Evolutionary conservation across 2,797 vertebrate species (phyloP), one percentile per base, ranked within the genome.

Genomic region (Propithecus deckenii): DNA sequence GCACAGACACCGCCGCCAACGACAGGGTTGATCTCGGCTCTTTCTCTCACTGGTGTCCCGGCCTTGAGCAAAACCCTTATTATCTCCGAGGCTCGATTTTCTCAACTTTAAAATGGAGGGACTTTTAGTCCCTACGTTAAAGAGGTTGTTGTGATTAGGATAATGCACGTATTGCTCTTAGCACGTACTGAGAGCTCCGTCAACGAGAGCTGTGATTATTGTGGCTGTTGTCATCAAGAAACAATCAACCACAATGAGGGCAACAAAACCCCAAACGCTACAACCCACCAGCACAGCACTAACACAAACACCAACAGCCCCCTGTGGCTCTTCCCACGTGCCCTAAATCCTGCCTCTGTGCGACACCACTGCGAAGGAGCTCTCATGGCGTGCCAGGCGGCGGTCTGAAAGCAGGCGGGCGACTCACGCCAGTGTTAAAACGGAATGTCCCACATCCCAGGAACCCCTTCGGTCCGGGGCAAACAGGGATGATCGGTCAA

Each of bases 401-500:
- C 3, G 2, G 25, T 38, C 57, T 11, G 28, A 15, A 79, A 59
- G 23, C 15, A 48, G 81, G 74, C 2, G 6, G 61, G 46, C 25
- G 12, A 18, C 22, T 22, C 3, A 0, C 3, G 14, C 48, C 17
- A 0, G 1, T 12, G 35, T 38, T 23, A 55, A 50, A 59, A 35
- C 4, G 11, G 18, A n/a, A 59, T 17, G 15, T 3, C 35, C 32
- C 0, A 0, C 13, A 2, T 35, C 35, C 63, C 48, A 14, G 28
- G 48, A 72, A 30, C 35, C 41, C 52, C 59, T 81, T 69, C 2
- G 0, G 75, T 32, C 23, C 32, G 23, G 28, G 46, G 5, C 50
- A 85, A 71, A 84, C 30, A 6, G 5, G 65, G 28, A 32, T 1
- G 2, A 28, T 7, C 2, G 2, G 35, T 2, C 4, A 8, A 48